Percentiles rank a stretch among this genome's conserved stretches.
These are phyloP conservation scores for Agrotis exclamationis DNA, from an alignment of 2,888 invertebrate species.

Conservation along the genomic window DNA sequence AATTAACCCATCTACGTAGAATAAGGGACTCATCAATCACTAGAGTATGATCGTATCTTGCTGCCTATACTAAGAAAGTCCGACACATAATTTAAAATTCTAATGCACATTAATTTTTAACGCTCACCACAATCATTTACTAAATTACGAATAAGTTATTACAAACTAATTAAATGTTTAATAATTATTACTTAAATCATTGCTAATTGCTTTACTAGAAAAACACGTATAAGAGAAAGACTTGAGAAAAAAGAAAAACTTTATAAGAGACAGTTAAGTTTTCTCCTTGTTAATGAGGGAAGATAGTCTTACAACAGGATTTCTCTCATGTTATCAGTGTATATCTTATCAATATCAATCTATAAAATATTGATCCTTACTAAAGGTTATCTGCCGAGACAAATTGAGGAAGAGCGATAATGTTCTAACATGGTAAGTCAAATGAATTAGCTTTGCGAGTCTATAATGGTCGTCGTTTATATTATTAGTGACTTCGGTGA, in stretches of 20 bases:
- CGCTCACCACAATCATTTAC: slow-evolving; percentile 38
- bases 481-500: slow-evolving; percentile 18
- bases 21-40: slow-evolving; percentile 54
- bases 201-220: slow-evolving; percentile 39
- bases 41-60: slow-evolving; percentile 16
- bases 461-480: slow-evolving; percentile 43
- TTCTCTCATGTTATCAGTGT: slow-evolving; percentile 15
- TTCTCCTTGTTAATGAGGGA: slow-evolving; percentile 18
- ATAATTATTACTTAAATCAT: slow-evolving; percentile 55
- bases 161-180: slow-evolving; percentile 56
- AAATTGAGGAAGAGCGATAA: slow-evolving; percentile 60
- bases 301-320: slow-evolving; percentile 1
- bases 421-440: slow-evolving; percentile 40
- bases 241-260: slow-evolving; percentile 4
- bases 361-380: slow-evolving; percentile 23
- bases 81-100: slow-evolving; percentile 51
- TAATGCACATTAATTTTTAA: slow-evolving; percentile 49
- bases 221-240: background rate
- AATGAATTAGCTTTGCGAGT: slow-evolving; percentile 44
- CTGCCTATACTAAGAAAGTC: slow-evolving; percentile 12
- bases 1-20: slow-evolving; percentile 23
- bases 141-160: slow-evolving; percentile 50
- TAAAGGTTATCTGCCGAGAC: slow-evolving; percentile 10
- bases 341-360: slow-evolving; percentile 18
- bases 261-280: slow-evolving; percentile 6